A percentile compares a stretch with the other conserved stretches of the same genome.
phyloP scores from a whole-genome alignment of 2,888 invertebrate species.

The Dioctria linearis region DNA sequence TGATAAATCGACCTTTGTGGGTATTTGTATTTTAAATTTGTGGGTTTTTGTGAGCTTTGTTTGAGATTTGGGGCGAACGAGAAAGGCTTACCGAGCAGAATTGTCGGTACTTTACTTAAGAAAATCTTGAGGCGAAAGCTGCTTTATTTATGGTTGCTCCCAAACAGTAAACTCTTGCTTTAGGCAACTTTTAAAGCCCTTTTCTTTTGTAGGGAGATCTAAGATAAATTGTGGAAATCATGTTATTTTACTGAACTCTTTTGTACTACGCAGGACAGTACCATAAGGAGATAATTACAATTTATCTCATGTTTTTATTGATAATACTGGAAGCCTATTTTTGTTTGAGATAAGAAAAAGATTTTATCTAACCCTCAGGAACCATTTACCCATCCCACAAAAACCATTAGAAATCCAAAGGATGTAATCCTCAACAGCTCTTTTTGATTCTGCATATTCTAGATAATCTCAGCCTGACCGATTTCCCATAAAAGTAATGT shows the following conservation, averaged over 20 bases:
- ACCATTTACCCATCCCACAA: no score
- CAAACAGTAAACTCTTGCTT: background rate
- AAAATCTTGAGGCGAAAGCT: slow-evolving; percentile 10
- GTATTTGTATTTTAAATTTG: slow-evolving; percentile 52
- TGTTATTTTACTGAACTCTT: background rate
- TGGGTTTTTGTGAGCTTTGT: slow-evolving; percentile 47
- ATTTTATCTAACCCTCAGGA: no score
- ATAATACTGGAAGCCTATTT: no score
- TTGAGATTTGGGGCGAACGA: slow-evolving; percentile 32
- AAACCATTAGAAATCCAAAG: no score
- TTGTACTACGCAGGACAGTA: no score
- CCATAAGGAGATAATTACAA: no score
- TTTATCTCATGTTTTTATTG: no score
- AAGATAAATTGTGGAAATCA: background rate
- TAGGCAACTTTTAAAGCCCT: background rate
- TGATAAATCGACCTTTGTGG: slow-evolving; percentile 55
- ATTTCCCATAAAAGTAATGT: no score
- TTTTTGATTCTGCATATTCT: no score
- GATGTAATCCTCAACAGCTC: no score
- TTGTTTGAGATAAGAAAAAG: no score
- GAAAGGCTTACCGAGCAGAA: slow-evolving; percentile 20
- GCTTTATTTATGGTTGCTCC: slow-evolving; percentile 7
- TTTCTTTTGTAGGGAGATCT: background rate
- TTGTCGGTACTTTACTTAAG: slow-evolving; percentile 16
- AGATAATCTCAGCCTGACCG: no score